Percentiles rank a stretch among this genome's conserved stretches.
These are phyloP conservation scores for Mus spicilegus DNA, from an alignment of 2,113 vertebrate genomes.

Conservation along the genomic window DNA sequence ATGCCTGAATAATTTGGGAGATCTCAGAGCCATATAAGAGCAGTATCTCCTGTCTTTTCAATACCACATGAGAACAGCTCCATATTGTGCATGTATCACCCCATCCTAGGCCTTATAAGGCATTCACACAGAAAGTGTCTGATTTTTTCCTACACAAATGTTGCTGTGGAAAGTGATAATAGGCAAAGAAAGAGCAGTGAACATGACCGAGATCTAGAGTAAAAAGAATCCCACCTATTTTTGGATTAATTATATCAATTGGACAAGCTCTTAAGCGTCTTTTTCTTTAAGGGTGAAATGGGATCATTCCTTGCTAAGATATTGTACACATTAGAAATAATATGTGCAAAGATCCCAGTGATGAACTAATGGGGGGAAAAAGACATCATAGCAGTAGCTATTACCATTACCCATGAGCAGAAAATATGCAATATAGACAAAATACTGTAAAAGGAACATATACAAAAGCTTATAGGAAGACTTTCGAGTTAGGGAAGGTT, in stretches of 20 bases:
- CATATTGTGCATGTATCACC: neutral
- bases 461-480: neutral
- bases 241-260: neutral
- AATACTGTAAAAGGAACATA: neutral
- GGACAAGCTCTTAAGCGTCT: neutral
- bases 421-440: neutral
- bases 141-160: neutral
- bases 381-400: neutral
- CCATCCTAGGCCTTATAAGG: neutral
- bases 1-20: neutral
- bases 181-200: neutral
- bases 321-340: neutral
- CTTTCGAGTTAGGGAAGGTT: neutral
- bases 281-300: neutral
- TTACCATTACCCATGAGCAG: neutral
- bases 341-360: neutral
- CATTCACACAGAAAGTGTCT: neutral
- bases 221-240: neutral
- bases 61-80: neutral
- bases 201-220: neutral
- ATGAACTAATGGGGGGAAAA: neutral
- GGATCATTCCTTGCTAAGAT: neutral
- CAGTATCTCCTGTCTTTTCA: neutral
- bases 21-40: neutral
- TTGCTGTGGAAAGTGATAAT: neutral